Evolutionary conservation across 2,888 invertebrate species (phyloP).

Genomic region (Dascillus cervinus): DNA sequence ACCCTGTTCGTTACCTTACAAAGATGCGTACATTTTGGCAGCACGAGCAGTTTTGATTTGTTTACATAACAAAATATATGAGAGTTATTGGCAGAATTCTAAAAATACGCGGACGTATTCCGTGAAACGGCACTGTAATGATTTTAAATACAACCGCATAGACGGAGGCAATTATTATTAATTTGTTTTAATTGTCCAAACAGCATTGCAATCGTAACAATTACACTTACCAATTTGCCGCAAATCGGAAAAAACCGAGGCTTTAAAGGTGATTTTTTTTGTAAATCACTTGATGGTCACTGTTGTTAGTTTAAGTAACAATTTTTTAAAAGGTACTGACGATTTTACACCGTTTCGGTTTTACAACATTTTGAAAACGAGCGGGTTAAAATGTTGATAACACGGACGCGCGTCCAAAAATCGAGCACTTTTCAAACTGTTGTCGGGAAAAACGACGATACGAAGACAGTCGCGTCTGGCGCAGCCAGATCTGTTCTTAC

Average conservation of each 20-base stretch:
- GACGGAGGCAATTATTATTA: slow-evolving; percentile 4
- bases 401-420: too few relatives aligned
- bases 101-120: too few relatives aligned
- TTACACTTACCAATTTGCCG: slow-evolving; percentile 14
- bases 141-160: slow-evolving; percentile 1
- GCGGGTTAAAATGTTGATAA: too few relatives aligned
- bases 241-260: slow-evolving; percentile 9
- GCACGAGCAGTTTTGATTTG: slow-evolving; percentile 1
- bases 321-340: too few relatives aligned
- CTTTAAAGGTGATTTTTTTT: too few relatives aligned
- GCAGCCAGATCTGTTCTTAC: slow-evolving; percentile 17
- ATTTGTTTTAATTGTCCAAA: slow-evolving; percentile 11
- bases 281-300: too few relatives aligned
- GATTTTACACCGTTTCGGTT: too few relatives aligned
- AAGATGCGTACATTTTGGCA: too few relatives aligned
- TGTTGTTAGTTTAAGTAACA: too few relatives aligned
- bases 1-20: too few relatives aligned
- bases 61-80: slow-evolving; percentile 4
- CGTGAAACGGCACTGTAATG: too few relatives aligned
- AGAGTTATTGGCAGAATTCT: slow-evolving; percentile 3
- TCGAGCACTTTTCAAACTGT: slow-evolving; percentile 4
- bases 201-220: slow-evolving; percentile 7
- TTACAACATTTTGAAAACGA: too few relatives aligned
- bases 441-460: slow-evolving; percentile 15
- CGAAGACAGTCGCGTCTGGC: slow-evolving; percentile 15